Evolutionary conservation across 2,888 invertebrate genomes (phyloP).

Genomic region (Odontothrips loti): DNA sequence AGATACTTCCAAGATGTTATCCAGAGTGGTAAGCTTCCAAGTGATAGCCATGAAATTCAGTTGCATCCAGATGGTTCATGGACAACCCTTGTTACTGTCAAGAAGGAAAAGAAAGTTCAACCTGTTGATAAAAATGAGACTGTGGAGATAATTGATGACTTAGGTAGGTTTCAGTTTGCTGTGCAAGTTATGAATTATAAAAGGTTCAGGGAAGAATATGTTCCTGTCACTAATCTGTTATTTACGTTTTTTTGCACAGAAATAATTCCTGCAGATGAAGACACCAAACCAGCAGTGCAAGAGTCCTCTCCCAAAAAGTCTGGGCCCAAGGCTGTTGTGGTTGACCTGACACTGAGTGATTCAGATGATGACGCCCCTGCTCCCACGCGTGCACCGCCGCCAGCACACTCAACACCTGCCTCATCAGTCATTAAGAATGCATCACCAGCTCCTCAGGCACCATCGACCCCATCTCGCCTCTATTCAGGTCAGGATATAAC

Average conservation of each 20-base stretch:
- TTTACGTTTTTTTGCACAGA: conserved; percentile 28
- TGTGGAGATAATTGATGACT: conserved; percentile 32
- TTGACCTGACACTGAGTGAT: conserved; percentile 70
- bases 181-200: neutral
- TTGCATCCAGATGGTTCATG: conserved; percentile 79
- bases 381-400: conserved; percentile 49
- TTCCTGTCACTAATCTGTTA: neutral
- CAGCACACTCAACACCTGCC: neutral
- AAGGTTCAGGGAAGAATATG: too few species aligned
- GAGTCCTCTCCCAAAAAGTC: conserved; percentile 48
- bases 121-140: conserved; percentile 30
- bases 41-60: conserved; percentile 76
- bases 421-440: neutral
- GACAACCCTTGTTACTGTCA: conserved; percentile 60
- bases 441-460: neutral
- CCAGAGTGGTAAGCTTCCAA: conserved; percentile 60
- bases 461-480: neutral
- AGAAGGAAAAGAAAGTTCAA: conserved; percentile 21
- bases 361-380: conserved; percentile 58
- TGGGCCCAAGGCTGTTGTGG: conserved; percentile 50
- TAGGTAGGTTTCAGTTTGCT: conserved; percentile 23
- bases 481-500: neutral
- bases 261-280: conserved; percentile 36
- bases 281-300: conserved; percentile 38
- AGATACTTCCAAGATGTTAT: conserved; percentile 82